Percentiles rank a stretch among this genome's conserved stretches.
Evolutionary conservation across 2,113 vertebrate genomes (phyloP).

Genomic region (Myocastor coypus): DNA sequence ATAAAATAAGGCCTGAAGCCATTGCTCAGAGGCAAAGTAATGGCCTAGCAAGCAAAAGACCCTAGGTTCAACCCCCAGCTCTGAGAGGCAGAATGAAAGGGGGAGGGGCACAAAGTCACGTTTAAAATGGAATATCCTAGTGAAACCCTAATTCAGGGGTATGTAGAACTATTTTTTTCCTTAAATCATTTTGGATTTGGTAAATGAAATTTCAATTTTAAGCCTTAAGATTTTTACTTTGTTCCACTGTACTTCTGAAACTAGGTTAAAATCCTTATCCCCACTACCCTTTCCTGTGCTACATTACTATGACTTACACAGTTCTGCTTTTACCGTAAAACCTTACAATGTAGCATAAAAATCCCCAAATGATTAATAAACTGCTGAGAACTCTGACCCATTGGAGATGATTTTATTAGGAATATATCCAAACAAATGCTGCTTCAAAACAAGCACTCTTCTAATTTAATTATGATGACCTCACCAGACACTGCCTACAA

Average conservation of each 20-base stretch:
- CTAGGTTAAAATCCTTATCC: constrained; percentile 25
- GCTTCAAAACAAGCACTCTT: constrained; percentile 70
- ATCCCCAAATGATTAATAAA: constrained; percentile 75
- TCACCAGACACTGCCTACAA: constrained; percentile 71
- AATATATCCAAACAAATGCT: constrained; percentile 68
- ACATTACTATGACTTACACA: constrained; percentile 32
- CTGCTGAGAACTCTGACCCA: constrained; percentile 73
- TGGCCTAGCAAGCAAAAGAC: neutral
- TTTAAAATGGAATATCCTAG: neutral
- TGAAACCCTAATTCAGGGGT: neutral
- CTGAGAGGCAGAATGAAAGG: neutral
- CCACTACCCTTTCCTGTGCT: neutral
- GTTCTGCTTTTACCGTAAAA: constrained; percentile 70
- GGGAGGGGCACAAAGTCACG: neutral
- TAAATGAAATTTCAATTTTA: constrained; percentile 27
- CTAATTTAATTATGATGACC: constrained; percentile 73
- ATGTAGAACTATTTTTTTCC: neutral
- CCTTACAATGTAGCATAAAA: constrained; percentile 53
- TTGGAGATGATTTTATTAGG: constrained; percentile 61
- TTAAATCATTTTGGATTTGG: constrained; percentile 36
- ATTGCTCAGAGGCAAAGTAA: neutral
- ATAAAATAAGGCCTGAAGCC: neutral
- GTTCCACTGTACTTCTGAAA: constrained; percentile 30
- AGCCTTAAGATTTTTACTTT: constrained; percentile 33
- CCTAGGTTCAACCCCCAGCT: neutral